phyloP scores from a whole-genome alignment of 2,888 invertebrate genomes.

The Fissipunctia ypsillon region DNA sequence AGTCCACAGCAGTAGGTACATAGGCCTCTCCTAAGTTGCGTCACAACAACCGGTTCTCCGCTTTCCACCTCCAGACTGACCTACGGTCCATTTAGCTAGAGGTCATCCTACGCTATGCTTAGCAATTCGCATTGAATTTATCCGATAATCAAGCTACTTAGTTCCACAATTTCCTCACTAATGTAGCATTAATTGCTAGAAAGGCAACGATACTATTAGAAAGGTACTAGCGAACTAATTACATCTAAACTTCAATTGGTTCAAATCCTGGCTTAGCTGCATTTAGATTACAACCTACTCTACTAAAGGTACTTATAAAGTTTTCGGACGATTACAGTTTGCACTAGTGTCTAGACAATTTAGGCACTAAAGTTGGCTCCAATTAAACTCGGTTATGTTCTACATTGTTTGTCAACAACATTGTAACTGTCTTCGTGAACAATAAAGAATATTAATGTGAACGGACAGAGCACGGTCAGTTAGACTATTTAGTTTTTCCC shows the following conservation, averaged over 20 bases:
- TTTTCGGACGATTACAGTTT: background rate
- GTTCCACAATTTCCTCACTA: background rate
- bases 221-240: constrained; percentile 11
- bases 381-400: background rate
- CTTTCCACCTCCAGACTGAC: background rate
- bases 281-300: constrained; percentile 2
- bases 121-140: background rate
- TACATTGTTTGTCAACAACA: background rate
- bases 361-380: background rate
- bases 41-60: background rate
- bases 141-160: background rate
- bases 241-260: constrained; percentile 41
- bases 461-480: background rate
- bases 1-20: background rate
- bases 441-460: background rate
- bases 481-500: background rate
- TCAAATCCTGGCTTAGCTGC: background rate
- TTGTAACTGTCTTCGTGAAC: background rate
- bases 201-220: background rate
- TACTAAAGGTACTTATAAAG: background rate
- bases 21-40: too few relatives aligned
- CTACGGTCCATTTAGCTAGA: background rate
- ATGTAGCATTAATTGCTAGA: constrained; percentile 2
- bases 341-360: background rate
- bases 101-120: background rate